Evolutionary conservation across 30 jellyfish, hydroid and myxozoan genomes (phyloP).

Genomic region (Turritopsis dohrnii): DNA sequence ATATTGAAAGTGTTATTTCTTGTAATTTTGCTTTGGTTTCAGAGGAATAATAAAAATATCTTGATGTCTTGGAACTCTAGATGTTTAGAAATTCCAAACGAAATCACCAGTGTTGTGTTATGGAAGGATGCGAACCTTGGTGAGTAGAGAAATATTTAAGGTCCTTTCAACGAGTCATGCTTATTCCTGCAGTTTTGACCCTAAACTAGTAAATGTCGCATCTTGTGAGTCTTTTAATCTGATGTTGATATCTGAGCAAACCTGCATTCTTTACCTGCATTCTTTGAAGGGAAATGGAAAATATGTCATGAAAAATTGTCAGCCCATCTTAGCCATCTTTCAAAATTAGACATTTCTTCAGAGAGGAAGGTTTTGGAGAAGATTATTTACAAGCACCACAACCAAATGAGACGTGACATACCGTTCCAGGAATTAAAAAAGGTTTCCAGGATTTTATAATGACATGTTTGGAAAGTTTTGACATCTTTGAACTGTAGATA

Average conservation of each 20-base stretch:
- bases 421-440: conserved; percentile 26
- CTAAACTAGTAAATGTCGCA: too few relatives aligned
- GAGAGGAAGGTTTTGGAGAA: not conserved
- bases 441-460: not conserved
- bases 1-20: too few relatives aligned
- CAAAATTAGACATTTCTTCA: not conserved
- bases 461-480: too few relatives aligned
- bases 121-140: not conserved
- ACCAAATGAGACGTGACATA: conserved; percentile 24
- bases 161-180: too few relatives aligned
- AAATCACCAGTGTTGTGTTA: not conserved
- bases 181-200: too few relatives aligned
- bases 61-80: not conserved
- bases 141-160: too few relatives aligned
- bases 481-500: not conserved
- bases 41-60: too few relatives aligned
- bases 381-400: conserved; percentile 24
- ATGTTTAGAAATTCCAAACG: not conserved
- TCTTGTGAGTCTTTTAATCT: too few relatives aligned
- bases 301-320: not conserved
- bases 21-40: not conserved
- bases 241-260: too few relatives aligned
- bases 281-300: not conserved
- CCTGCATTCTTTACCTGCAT: too few relatives aligned
- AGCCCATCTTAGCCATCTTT: not conserved